Evolutionary conservation across 2,888 invertebrate genomes (phyloP).

Genomic region (Drosophila lacicola): DNA sequence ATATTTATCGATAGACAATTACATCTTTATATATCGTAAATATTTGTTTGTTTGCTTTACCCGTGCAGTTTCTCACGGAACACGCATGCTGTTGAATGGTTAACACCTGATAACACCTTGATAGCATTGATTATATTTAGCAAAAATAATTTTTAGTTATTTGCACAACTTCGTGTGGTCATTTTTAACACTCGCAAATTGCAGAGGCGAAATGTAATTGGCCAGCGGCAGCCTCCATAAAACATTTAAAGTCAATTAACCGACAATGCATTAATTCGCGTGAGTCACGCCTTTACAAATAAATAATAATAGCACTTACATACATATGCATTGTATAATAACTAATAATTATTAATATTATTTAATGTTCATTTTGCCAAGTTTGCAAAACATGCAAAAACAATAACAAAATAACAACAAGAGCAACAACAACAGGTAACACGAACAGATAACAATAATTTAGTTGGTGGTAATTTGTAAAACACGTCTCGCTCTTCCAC

Average conservation of each 20-base stretch:
- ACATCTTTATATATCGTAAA: no score
- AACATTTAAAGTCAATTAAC: conserved; percentile 44
- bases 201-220: conserved; percentile 19
- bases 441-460: conserved; percentile 21
- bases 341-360: conserved; percentile 38
- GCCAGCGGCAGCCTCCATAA: conserved; percentile 7
- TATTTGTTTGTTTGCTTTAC: no score
- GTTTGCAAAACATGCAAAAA: conserved; percentile 21
- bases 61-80: background rate
- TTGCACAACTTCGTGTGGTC: conserved; percentile 4
- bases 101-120: conserved; percentile 3
- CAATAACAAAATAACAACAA: background rate
- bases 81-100: background rate
- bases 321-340: conserved; percentile 5
- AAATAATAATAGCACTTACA: conserved; percentile 17
- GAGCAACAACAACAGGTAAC: conserved; percentile 3
- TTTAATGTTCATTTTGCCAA: conserved; percentile 26
- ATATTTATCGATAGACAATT: no score
- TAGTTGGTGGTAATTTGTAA: conserved; percentile 14
- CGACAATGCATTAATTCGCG: conserved; percentile 25
- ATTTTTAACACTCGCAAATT: conserved; percentile 25
- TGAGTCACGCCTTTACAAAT: conserved; percentile 11
- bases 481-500: background rate
- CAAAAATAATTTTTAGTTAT: conserved; percentile 7
- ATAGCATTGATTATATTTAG: conserved; percentile 9